A percentile compares a stretch with the other conserved stretches of the same genome.
phyloP scores from a whole-genome alignment of 2,113 vertebrate species.

The Tauraco erythrolophus region DNA sequence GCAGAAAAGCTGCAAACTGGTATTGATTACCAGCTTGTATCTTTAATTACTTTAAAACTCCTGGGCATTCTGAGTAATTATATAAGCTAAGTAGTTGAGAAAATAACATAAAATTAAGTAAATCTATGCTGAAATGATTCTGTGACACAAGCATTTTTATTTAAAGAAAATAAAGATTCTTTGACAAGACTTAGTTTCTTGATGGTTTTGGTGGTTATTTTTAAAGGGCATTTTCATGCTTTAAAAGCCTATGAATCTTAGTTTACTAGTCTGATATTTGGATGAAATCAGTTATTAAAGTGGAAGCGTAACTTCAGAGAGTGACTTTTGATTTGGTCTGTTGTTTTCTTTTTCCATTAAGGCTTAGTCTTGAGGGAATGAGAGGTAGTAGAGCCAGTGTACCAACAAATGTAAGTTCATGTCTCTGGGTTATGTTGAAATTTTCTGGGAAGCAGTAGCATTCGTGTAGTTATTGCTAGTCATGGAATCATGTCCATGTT shows the following conservation, averaged over 20 bases:
- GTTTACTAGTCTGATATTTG: neutral
- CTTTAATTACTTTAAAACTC: neutral
- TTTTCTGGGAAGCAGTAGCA: neutral
- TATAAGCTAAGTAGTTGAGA: neutral
- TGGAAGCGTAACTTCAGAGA: neutral
- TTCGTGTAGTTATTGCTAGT: neutral
- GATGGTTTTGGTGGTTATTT: neutral
- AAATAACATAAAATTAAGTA: neutral
- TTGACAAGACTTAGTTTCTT: neutral
- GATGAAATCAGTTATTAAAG: neutral
- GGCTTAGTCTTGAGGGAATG: neutral
- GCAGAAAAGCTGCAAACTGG: neutral
- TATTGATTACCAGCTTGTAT: neutral
- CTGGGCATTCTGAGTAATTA: neutral
- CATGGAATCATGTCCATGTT: neutral
- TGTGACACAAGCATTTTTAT: neutral
- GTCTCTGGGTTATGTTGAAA: neutral
- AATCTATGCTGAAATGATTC: neutral
- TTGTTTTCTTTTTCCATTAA: neutral
- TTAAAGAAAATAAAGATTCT: neutral
- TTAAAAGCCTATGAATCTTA: neutral
- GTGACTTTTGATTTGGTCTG: neutral
- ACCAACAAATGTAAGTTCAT: neutral
- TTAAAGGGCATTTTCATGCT: neutral
- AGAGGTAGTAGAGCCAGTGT: neutral